Conservation (phyloP, 2,888 invertebrate species). For the Dioctria linearis region DNA sequence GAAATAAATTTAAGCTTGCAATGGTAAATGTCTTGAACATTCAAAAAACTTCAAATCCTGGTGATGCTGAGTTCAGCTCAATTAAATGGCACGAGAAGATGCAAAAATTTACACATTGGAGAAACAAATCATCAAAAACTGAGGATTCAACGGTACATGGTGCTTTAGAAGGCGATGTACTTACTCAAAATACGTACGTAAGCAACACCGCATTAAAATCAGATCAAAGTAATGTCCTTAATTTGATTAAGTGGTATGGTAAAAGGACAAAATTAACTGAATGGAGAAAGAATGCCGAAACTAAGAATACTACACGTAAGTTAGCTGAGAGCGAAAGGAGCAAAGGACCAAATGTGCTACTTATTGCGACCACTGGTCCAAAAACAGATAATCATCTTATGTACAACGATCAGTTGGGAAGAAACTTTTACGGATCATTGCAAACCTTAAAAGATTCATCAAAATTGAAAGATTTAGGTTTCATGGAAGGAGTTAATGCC, state of each 20-base stretch:
- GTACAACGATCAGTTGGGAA: not conserved
- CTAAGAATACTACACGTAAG: not conserved
- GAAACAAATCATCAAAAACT: too few species aligned
- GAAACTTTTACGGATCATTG: slow-evolving; percentile 1
- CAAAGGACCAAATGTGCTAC: not conserved
- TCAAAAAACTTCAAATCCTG: too few species aligned
- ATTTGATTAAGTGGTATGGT: not conserved
- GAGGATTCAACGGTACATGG: too few species aligned
- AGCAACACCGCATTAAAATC: too few species aligned
- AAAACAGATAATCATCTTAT: not conserved
- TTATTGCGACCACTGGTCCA: not conserved
- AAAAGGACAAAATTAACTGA: not conserved
- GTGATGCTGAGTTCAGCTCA: too few species aligned
- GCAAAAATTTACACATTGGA: too few species aligned
- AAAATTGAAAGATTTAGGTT: not conserved
- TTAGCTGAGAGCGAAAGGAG: not conserved
- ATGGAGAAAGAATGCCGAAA: not conserved
- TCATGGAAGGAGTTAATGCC: too few species aligned
- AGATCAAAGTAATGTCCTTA: not conserved
- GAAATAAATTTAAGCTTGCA: not conserved
- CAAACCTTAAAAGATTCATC: not conserved
- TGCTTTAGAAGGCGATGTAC: too few species aligned
- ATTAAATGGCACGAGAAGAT: too few species aligned
- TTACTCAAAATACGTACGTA: too few species aligned
- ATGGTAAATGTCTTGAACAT: not conserved